Percentiles rank a stretch among this genome's conserved stretches.
Evolutionary conservation across 1,140 invertebrate species (phyloP).

Genomic region (Bombus ignitus): DNA sequence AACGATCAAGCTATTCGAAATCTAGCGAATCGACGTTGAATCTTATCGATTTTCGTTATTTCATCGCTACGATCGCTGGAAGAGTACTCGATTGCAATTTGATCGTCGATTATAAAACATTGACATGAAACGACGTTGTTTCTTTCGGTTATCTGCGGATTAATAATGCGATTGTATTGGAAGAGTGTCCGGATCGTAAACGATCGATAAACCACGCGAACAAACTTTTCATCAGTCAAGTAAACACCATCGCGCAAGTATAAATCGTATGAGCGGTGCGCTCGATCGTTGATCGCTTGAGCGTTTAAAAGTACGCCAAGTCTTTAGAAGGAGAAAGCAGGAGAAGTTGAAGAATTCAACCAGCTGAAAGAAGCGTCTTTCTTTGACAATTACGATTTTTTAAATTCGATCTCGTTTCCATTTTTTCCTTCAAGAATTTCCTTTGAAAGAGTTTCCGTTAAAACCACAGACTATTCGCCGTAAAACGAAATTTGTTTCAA

Average conservation of each 20-base stretch:
- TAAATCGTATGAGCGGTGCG: neutral
- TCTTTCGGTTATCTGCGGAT: too few species aligned
- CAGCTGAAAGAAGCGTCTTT: neutral
- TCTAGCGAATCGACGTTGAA: neutral
- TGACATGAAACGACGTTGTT: constrained; percentile 18
- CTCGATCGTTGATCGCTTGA: constrained; percentile 1
- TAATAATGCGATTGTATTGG: constrained; percentile 2
- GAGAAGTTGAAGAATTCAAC: constrained; percentile 28
- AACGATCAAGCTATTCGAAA: neutral
- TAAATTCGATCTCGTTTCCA: neutral
- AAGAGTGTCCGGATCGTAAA: neutral
- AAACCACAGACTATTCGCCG: too few species aligned
- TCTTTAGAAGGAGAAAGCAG: constrained; percentile 49
- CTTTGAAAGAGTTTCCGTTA: too few species aligned
- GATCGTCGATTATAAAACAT: neutral
- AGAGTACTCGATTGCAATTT: too few species aligned
- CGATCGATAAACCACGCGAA: constrained; percentile 4
- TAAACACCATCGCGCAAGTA: neutral
- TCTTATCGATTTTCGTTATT: too few species aligned
- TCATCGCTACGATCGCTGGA: neutral
- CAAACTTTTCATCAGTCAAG: neutral
- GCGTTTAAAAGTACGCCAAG: constrained; percentile 14
- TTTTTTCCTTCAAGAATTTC: neutral
- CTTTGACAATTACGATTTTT: neutral
- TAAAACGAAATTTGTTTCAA: neutral